These are phyloP conservation scores for Sarcophaga bullata DNA, from an alignment of 1,140 invertebrate genomes.

Conservation along the genomic window DNA sequence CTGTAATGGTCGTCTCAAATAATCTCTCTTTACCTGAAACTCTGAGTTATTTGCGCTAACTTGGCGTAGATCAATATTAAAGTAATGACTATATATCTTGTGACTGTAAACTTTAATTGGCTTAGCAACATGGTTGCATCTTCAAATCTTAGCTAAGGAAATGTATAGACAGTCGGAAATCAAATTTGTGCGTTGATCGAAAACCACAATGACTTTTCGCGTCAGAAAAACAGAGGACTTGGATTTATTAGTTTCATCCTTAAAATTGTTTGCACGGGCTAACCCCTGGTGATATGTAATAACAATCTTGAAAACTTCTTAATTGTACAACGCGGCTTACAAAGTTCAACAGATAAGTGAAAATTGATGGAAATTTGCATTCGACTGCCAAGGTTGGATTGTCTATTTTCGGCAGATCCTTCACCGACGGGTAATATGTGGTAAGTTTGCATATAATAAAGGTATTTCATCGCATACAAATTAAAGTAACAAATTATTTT, in stretches of 20 bases:
- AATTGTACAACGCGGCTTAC: conserved; percentile 75
- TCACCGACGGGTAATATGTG: conserved; percentile 85
- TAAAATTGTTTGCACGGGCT: conserved; percentile 74
- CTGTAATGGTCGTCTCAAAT: no score
- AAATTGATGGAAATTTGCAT: conserved; percentile 72
- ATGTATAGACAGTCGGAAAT: neutral
- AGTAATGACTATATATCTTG: conserved; percentile 87
- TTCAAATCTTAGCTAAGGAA: conserved; percentile 49
- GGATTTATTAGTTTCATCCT: conserved; percentile 67
- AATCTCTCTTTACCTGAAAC: conserved; percentile 77
- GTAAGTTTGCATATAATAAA: conserved; percentile 61
- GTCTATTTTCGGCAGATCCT: conserved; percentile 82
- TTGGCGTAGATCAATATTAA: conserved; percentile 75
- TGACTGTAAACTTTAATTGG: conserved; percentile 91
- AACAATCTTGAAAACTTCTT: conserved; percentile 72
- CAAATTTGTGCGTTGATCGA: neutral
- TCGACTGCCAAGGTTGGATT: conserved; percentile 79
- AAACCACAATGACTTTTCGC: conserved; percentile 18
- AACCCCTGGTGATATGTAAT: conserved; percentile 76
- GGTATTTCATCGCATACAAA: no score
- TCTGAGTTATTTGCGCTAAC: conserved; percentile 72
- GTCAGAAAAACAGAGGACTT: conserved; percentile 63
- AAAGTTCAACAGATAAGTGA: conserved; percentile 70
- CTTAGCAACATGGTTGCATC: conserved; percentile 74
- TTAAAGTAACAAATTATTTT: no score